Base-by-base conservation (phyloP, 2,888 invertebrate species). In the Drosophila merina region DNA sequence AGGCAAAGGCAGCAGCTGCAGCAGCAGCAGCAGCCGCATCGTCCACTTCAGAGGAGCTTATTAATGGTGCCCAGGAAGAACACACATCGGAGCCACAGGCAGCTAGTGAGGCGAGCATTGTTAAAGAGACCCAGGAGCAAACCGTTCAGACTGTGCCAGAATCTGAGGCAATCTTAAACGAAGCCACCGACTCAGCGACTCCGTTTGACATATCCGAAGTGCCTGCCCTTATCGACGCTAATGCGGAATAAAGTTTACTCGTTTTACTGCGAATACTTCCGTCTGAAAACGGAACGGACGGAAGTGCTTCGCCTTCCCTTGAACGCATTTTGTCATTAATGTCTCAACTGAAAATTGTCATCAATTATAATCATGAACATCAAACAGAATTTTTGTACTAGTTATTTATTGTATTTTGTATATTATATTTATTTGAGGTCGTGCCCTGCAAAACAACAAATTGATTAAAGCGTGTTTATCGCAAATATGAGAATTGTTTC, bases 401-500 rank as follows among this genome's bases (percentile, higher is more conserved):
- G 49, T 70, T 75, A 88, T 88, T 80, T 88, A 88, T 80, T 88
- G 44, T 79, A 88, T 52, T 88, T 86, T 69, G 69, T 72, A 74
- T 57, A 51, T 50, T 64, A 48, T 67, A 74, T 80, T 84, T 79
- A 76, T 69, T 64, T 69, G n/a, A 56, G 30, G 31, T 20, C 51
- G 12, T 63, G 69, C 47, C 56, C 6, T 47, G 14, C 45, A 33
- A 8, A 47, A 47, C 57, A 48, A 70, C 31, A 38, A 64, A 64
- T 70, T 69, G 30, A 69, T 44, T 71, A 66, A 63, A 66, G 30
- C 30, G 72, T 72, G 66, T 66, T 72, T 72, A 62, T 49, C 45
- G 45, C 31, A 69, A 69, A 31, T 14, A 60, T 25, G n/a, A 33
- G 3, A 10, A 14, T 0, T 52, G 4, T 9, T 25, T 44, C 8